Evolutionary conservation across 2,113 vertebrate genomes (phyloP).

Genomic region (Megalops atlanticus): DNA sequence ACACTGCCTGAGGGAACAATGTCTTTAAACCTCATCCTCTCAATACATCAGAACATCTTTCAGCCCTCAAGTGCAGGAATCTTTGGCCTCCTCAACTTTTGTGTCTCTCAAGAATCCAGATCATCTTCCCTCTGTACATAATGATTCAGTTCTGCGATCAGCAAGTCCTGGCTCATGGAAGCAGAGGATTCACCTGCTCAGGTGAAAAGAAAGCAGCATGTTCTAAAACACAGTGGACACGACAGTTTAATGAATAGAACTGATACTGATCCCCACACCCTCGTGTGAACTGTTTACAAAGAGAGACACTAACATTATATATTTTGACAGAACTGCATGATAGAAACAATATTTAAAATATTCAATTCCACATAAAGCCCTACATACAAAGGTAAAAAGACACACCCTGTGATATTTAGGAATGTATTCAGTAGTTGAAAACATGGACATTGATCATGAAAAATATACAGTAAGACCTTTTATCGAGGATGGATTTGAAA

Average conservation of each 20-base stretch:
- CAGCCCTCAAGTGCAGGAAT: neutral
- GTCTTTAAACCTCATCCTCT: neutral
- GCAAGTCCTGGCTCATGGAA: neutral
- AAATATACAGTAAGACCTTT: neutral
- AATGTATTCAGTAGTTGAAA: neutral
- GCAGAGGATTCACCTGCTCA: neutral
- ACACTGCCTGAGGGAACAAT: too few relatives aligned
- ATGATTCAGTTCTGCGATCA: neutral
- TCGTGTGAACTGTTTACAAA: conserved; percentile 10
- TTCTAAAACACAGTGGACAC: neutral
- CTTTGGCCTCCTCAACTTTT: too few relatives aligned
- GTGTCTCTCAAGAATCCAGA: neutral
- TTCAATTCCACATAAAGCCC: neutral
- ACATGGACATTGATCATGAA: neutral
- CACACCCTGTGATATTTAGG: neutral
- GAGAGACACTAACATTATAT: too few relatives aligned
- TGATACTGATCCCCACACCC: conserved; percentile 2
- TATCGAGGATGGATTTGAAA: neutral
- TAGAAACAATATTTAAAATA: conserved; percentile 11
- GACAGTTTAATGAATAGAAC: neutral
- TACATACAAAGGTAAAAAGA: conserved; percentile 16
- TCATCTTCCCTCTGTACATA: neutral
- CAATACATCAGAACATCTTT: neutral
- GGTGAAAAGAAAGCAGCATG: neutral
- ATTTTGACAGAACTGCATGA: neutral